Percentiles rank a stretch among this genome's conserved stretches.
phyloP scores from a whole-genome alignment of 1,140 invertebrate species.

The Bactericera cockerelli region DNA sequence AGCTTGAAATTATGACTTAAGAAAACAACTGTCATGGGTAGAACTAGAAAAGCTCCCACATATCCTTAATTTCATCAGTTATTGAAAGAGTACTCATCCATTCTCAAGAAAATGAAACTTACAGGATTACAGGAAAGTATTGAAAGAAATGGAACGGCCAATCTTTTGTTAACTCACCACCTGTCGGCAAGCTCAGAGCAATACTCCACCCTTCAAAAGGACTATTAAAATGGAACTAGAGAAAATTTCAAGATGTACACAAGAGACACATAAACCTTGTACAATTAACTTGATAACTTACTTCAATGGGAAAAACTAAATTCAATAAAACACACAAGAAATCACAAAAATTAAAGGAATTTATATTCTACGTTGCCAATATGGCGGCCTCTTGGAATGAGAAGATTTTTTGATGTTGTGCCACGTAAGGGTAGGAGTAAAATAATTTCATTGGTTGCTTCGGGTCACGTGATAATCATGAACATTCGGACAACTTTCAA shows the following conservation, averaged over 20 bases:
- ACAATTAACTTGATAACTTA: slow-evolving; percentile 6
- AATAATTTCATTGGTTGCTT: not conserved
- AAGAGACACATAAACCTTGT: too few species aligned
- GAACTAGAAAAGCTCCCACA: too few species aligned
- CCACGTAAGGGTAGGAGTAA: slow-evolving; percentile 3
- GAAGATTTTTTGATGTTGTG: slow-evolving; percentile 5
- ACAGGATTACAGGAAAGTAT: too few species aligned
- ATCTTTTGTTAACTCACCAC: not conserved
- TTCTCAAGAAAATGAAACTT: too few species aligned
- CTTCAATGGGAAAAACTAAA: not conserved
- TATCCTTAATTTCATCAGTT: too few species aligned
- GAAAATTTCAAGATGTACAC: too few species aligned
- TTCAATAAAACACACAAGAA: slow-evolving; percentile 4
- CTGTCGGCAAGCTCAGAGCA: not conserved
- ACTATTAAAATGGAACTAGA: too few species aligned
- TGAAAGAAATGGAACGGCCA: too few species aligned
- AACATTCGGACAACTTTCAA: too few species aligned
- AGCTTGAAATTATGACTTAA: too few species aligned
- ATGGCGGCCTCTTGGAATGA: slow-evolving; percentile 1
- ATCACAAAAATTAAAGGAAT: not conserved
- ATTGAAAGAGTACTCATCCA: too few species aligned
- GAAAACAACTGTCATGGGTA: too few species aligned
- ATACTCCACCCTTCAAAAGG: not conserved
- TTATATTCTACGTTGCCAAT: slow-evolving; percentile 3
- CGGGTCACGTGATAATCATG: not conserved